Evolutionary conservation across 1,140 invertebrate genomes (phyloP), one percentile per base, ranked within the genome.

Genomic region (Penaeus vannamei): DNA sequence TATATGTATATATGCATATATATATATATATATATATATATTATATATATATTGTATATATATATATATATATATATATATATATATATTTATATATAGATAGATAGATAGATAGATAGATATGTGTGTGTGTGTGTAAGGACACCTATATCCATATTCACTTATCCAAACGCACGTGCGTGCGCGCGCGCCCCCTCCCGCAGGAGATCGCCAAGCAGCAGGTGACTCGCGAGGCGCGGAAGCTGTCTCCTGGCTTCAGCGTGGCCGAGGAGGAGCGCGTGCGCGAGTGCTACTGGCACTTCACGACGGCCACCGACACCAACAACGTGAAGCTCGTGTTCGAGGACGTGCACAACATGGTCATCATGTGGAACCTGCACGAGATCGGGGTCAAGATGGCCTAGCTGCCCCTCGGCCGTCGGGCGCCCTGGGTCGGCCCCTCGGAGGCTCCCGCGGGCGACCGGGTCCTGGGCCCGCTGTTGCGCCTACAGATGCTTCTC

Each of bases 301-400:
- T 95, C 92, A 96, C 96, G 0, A 94, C 95, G 1, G 96, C 96
- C 26, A 96, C 96, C 0, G 95, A 96, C 92, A 96, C 96, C 0
- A 94, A 95, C 86, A 96, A 96, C 92, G 95, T 96, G 12, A 94
- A 94, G 77, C 94, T 94, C 59, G 95, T 96, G 0, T 96, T 96
- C 92, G 93, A 95, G 59, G 95, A 96, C 92, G 95, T 96, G 0
- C 95, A 96, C 91, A 94, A 95, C 91, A 95, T 96, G 93, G 95
- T 96, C 90, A 93, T 96, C 0, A 94, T 94, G n/a, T 93, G 94
- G 84, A 94, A 94, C 90, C 91, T 95, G 1, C 92, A 91, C 29
- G 92, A 92, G n/a, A 88, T 91, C 42, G 90, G 90, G 29, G 82
- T 91, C n/a, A 77, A 46, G 17, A 42, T 89, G 36, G 84, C 87